These are phyloP conservation scores for Ailurus styani DNA, from an alignment of 2,113 vertebrate genomes.

Conservation along the genomic window DNA sequence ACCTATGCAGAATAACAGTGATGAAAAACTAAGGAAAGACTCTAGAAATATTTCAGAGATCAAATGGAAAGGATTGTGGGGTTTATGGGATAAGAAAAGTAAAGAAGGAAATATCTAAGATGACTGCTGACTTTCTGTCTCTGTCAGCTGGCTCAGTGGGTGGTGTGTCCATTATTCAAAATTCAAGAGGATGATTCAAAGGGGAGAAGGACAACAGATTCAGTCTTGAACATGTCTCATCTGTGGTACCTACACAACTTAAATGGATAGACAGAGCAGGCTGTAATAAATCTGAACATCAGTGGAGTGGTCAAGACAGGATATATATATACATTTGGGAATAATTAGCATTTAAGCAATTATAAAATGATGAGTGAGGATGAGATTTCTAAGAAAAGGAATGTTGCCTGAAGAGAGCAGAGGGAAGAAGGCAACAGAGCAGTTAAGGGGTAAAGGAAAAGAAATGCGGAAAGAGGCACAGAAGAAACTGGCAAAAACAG, in stretches of 20 bases:
- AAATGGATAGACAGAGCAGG: neutral
- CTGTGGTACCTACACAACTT: neutral
- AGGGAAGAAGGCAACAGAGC: neutral
- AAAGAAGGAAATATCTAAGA: neutral
- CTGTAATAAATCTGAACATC: neutral
- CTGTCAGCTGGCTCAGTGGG: neutral
- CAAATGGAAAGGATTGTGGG: neutral
- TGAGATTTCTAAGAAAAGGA: neutral
- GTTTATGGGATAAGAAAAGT: neutral
- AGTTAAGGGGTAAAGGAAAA: neutral
- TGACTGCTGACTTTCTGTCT: neutral
- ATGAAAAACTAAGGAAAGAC: neutral
- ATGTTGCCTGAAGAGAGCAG: neutral
- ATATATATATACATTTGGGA: neutral
- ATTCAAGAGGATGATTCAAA: neutral
- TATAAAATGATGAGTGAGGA: neutral
- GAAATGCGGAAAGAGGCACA: neutral
- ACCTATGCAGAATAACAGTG: neutral
- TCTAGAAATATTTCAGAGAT: slow-evolving; percentile 1
- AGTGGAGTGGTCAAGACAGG: neutral
- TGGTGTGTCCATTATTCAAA: neutral
- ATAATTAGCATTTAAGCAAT: neutral
- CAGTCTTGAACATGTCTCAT: neutral
- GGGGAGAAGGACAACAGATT: neutral
- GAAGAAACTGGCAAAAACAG: neutral